Evolutionary conservation across 1,140 invertebrate species (phyloP).

Genomic region (Mesaphorura yosii): DNA sequence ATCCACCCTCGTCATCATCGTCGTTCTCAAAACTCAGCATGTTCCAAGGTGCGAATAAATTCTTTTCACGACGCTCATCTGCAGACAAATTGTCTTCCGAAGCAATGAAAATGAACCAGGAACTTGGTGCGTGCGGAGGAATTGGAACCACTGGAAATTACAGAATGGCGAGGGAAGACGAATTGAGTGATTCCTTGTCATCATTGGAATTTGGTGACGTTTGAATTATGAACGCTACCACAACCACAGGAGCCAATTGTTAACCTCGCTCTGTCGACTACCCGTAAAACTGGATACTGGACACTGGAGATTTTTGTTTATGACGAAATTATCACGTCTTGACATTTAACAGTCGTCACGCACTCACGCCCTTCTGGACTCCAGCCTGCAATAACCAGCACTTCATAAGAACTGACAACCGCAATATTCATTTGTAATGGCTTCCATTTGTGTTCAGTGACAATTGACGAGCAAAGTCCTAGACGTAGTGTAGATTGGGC

Average conservation of each 20-base stretch:
- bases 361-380: too few relatives aligned
- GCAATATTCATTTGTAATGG: too few relatives aligned
- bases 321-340: neutral
- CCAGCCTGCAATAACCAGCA: too few relatives aligned
- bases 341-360: neutral
- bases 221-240: neutral
- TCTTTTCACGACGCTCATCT: slow-evolving; percentile 20
- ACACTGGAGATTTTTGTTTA: neutral
- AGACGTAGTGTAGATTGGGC: too few relatives aligned
- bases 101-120: neutral
- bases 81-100: slow-evolving; percentile 21
- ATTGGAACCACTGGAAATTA: neutral
- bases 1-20: neutral
- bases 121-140: slow-evolving; percentile 7
- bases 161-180: slow-evolving; percentile 2
- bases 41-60: slow-evolving; percentile 12
- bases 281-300: neutral
- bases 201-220: slow-evolving; percentile 29
- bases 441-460: too few relatives aligned
- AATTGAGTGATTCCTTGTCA: slow-evolving; percentile 28
- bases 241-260: neutral
- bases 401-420: too few relatives aligned
- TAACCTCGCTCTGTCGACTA: neutral
- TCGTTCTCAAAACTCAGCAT: slow-evolving; percentile 2
- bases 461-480: too few relatives aligned